Evolutionary conservation across 2,888 invertebrate species (phyloP), one percentile per base, ranked within the genome.

Genomic region (Artemia sinica): DNA sequence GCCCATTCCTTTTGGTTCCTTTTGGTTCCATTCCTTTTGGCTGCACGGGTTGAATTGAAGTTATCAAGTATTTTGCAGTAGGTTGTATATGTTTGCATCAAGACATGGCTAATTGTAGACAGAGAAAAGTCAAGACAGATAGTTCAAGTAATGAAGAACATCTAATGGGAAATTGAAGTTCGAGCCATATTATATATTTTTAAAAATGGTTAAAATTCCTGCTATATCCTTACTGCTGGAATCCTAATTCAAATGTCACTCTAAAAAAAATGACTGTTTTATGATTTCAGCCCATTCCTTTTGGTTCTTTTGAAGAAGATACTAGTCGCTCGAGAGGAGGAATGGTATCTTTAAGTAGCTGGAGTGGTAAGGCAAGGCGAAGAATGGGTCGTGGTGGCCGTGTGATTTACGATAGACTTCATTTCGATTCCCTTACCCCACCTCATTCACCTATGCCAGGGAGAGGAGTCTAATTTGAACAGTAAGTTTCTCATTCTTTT

Each of bases 251-350:
- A 28, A 28, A 28, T 28, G 28, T 28, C 1, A 28, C 2, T 28
- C 28, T 28, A n/a, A n/a, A n/a, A 2, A 28, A 28, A 28, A 28
- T 28, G 28, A 28, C 28, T 28, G 4, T 28, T 58, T 58, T 18
- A 14, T 58, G 8, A n/a, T 14, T 18, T n/a, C 58, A 58, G 58
- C 58, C 58, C 58, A 10, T 58, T 14, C 58, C 58, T 18, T 58
- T 58, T 10, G 58, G 58, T 18, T 58, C 58, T 58, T 58, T 58
- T 18, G 18, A n/a, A 14, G 58, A 58, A n/a, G 58, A 58, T 10
- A 14, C 58, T 58, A 58, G 58, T 58, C 58, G 58, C 58, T n/a
- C 58, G 18, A 8, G 58, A 58, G 58, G 14, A 58, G 58, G 58
- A 18, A 58, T 14, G 18, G 58, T 58, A 18, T n/a, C 58, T 8